Evolutionary conservation across 2,888 invertebrate genomes (phyloP).

Genomic region (Calliphora vomitoria): DNA sequence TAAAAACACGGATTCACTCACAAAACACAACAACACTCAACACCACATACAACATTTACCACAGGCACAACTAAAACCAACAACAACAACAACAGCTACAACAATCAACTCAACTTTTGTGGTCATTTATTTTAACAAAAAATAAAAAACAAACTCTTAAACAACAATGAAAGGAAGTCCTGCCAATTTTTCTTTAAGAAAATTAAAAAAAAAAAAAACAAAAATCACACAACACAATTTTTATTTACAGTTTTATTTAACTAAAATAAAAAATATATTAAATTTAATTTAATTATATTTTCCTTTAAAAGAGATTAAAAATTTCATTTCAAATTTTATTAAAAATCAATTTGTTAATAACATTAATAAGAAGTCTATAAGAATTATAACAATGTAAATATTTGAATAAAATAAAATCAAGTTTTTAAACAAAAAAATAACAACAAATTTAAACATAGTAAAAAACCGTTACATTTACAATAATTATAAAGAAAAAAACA

Average conservation of each 20-base stretch:
- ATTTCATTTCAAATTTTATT: slow-evolving; percentile 34
- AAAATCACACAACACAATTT: background rate
- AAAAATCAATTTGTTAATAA: slow-evolving; percentile 34
- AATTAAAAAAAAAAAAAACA: slow-evolving; percentile 25
- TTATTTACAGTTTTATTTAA: background rate
- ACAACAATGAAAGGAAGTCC: slow-evolving; percentile 63
- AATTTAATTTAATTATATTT: slow-evolving; percentile 55
- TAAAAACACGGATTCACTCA: slow-evolving; percentile 37
- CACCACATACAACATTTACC: slow-evolving; percentile 12
- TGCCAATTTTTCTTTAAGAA: slow-evolving; percentile 73
- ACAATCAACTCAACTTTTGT: slow-evolving; percentile 71
- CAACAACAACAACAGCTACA: slow-evolving; percentile 65
- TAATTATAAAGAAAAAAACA: slow-evolving; percentile 20
- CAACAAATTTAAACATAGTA: slow-evolving; percentile 7
- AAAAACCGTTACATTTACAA: slow-evolving; percentile 40
- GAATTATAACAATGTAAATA: slow-evolving; percentile 60
- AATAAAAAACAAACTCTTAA: background rate
- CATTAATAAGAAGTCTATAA: background rate
- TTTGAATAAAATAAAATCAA: slow-evolving; percentile 41
- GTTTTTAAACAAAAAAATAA: slow-evolving; percentile 25
- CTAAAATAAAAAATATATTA: slow-evolving; percentile 15
- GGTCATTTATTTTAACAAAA: slow-evolving; percentile 43
- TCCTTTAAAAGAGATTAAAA: slow-evolving; percentile 39
- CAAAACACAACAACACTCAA: slow-evolving; percentile 42
- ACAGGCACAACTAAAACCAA: slow-evolving; percentile 33